Conservation (phyloP, 1,140 invertebrate species). For the Helicoverpa armigera region DNA sequence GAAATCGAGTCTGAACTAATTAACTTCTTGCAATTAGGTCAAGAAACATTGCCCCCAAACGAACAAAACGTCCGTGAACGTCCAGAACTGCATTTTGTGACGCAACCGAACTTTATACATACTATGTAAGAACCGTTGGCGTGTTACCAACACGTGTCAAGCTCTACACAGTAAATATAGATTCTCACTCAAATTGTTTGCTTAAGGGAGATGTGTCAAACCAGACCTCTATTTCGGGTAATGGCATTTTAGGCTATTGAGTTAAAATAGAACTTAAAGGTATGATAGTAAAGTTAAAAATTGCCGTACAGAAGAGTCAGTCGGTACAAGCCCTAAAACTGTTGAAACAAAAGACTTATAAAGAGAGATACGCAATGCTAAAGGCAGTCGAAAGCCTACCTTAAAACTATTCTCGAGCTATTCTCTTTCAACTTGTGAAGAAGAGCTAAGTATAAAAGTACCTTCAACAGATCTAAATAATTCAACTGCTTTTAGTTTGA, state of each 20-base stretch:
- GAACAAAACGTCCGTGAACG: background rate
- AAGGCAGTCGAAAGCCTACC: too few relatives aligned
- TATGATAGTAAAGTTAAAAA: too few relatives aligned
- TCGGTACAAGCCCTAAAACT: too few relatives aligned
- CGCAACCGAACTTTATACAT: background rate
- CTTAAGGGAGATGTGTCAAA: background rate
- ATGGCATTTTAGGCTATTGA: background rate
- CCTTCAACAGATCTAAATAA: too few relatives aligned
- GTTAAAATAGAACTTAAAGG: background rate
- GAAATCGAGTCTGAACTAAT: too few relatives aligned
- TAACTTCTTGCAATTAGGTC: background rate
- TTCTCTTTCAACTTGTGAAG: too few relatives aligned
- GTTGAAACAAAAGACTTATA: too few relatives aligned
- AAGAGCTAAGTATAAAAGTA: too few relatives aligned
- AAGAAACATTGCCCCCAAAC: background rate
- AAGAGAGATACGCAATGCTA: too few relatives aligned
- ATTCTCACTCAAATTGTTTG: background rate
- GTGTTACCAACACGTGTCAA: slow-evolving; percentile 29
- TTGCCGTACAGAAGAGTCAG: too few relatives aligned
- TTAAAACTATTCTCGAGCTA: too few relatives aligned
- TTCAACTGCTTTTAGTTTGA: too few relatives aligned
- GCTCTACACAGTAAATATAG: slow-evolving; percentile 25
- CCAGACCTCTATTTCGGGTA: background rate
- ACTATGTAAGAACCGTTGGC: slow-evolving; percentile 3
- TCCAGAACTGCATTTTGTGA: slow-evolving; percentile 7